A percentile compares a stretch with the other conserved stretches of the same genome.
Evolutionary conservation across 1,140 invertebrate genomes (phyloP).

Genomic region (fruit fly (Drosophila melanogaster)): Release_6_plus_ISO1_MT NT_037436.4:20901501-20902000

Average conservation of each 20-base stretch:
- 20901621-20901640: too few species aligned
- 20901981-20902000: constrained; percentile 23
- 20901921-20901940: constrained; percentile 24
- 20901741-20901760: constrained; percentile 33
- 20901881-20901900: constrained; percentile 21
- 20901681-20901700: not conserved
- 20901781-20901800: constrained; percentile 23
- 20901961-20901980: constrained; percentile 22
- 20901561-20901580: not conserved
- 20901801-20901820: constrained; percentile 13
- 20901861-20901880: constrained; percentile 65
- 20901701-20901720: not conserved
- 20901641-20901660: too few species aligned
- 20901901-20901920: constrained; percentile 21
- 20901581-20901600: not conserved
- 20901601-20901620: too few species aligned
- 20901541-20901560: not conserved
- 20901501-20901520: too few species aligned
- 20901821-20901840: constrained; percentile 25
- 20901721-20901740: not conserved
- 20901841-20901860: constrained; percentile 60
- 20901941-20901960: constrained; percentile 48
- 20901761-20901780: constrained; percentile 18
- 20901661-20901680: too few species aligned
- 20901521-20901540: too few species aligned